Evolutionary conservation across 2,888 invertebrate genomes (phyloP), one percentile per base, ranked within the genome.

Genomic region (Parelbella ahira): DNA sequence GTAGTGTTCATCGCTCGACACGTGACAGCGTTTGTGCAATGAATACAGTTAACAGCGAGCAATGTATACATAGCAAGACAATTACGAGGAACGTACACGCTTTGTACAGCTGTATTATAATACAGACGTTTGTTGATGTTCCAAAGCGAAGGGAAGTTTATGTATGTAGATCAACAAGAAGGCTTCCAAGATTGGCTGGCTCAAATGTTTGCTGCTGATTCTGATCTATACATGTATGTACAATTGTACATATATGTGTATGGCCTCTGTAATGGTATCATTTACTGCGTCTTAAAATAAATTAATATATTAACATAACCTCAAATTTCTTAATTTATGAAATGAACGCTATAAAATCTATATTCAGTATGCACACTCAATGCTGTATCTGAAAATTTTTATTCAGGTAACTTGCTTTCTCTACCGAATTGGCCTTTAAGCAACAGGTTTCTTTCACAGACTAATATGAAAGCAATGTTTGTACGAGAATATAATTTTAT

Each of bases 51-150:
- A 29, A 28, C 28, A 51, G 45, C 28, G 38, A 44, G 46, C 37
- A 42, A 42, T 45, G 53, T 33, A 51, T 45, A 18, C 29, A 13
- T 15, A 4, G 6, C 4, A 25, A 5, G 27, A 41, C 44, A 48
- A 50, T 50, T 38, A 47, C 47, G 24, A n/a, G n/a, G n/a, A n/a
- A n/a, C n/a, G n/a, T n/a, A n/a, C n/a, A n/a, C 4, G 15, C 3
- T 15, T 3, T 15, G 15, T 15, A 15, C 4, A 15, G 2, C 4
- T 15, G 15, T 2, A 15, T 15, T 4, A 15, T 15, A 18, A 32
- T 28, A 20, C 15, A 12, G 7, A 25, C 18, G 9, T 47, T 45
- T 41, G 44, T 43, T 48, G 34, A 28, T 42, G 36, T n/a, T n/a
- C n/a, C n/a, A n/a, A n/a, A n/a, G n/a, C n/a, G n/a, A n/a, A n/a